A percentile compares a stretch with the other conserved stretches of the same genome.
These are phyloP conservation scores for Arctia plantaginis DNA, from an alignment of 2,888 invertebrate genomes.

Conservation along the genomic window DNA sequence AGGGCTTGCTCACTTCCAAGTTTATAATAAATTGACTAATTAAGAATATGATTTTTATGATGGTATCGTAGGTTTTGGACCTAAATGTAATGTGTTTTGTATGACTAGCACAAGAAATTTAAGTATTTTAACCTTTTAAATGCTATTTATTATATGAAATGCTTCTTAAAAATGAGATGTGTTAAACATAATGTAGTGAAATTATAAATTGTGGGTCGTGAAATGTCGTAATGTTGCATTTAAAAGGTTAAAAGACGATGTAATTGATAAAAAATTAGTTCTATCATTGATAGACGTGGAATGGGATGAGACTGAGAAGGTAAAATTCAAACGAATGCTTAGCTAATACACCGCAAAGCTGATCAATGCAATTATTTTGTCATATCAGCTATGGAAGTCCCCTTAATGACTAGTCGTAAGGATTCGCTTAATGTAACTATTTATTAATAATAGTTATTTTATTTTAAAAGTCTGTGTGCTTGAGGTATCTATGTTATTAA, in stretches of 20 bases:
- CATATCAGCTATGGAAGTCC: constrained; percentile 61
- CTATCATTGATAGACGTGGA: constrained; percentile 49
- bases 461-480: constrained; percentile 80
- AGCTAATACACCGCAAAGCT: constrained; percentile 58
- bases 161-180: constrained; percentile 13
- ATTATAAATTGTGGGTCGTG: constrained; percentile 7
- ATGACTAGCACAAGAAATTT: constrained; percentile 36
- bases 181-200: not conserved
- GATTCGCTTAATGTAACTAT: constrained; percentile 57
- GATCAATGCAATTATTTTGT: constrained; percentile 59
- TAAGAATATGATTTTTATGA: constrained; percentile 41
- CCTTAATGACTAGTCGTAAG: constrained; percentile 49
- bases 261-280: constrained; percentile 39
- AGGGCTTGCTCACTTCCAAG: constrained; percentile 77
- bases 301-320: constrained; percentile 63
- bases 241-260: constrained; percentile 27
- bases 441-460: constrained; percentile 67
- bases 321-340: constrained; percentile 58
- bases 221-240: constrained; percentile 22
- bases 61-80: constrained; percentile 44
- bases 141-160: constrained; percentile 18
- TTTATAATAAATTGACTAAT: constrained; percentile 36
- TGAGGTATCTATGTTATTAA: constrained; percentile 73
- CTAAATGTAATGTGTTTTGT: constrained; percentile 46
- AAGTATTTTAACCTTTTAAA: constrained; percentile 21